Percentiles rank a stretch among this genome's conserved stretches.
These are phyloP conservation scores for Chrysochloris asiatica DNA, from an alignment of 2,113 vertebrate genomes.

Conservation along the genomic window DNA sequence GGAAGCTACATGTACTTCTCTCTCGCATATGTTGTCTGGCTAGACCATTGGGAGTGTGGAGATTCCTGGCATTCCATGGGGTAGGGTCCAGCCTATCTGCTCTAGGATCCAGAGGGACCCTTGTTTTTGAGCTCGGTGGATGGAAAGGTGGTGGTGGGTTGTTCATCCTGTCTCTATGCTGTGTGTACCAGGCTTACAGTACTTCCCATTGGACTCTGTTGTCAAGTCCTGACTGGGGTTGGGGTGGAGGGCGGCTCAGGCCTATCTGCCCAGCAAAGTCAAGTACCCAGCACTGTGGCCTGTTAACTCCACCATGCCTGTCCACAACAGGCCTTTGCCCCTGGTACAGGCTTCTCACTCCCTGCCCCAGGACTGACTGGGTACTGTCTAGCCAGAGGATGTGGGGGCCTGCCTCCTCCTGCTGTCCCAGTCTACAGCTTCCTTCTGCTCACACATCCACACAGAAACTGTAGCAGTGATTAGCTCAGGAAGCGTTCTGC, in stretches of 20 bases:
- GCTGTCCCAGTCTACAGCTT: not conserved
- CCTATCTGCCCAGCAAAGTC: not conserved
- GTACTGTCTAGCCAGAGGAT: not conserved
- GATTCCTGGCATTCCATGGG: not conserved
- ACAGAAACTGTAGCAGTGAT: conserved; percentile 33
- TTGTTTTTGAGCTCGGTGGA: not conserved
- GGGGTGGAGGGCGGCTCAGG: rapidly evolving
- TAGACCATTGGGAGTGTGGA: not conserved
- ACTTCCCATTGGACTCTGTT: not conserved
- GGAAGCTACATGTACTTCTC: not conserved
- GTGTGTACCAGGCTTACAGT: rapidly evolving
- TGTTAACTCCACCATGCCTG: not conserved
- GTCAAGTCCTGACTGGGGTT: not conserved
- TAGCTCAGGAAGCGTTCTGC: conserved; percentile 64
- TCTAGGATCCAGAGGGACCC: not conserved
- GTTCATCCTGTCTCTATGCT: not conserved
- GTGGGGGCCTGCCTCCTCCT: not conserved
- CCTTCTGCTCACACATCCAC: conserved; percentile 20
- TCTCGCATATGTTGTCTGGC: not conserved
- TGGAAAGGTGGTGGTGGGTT: not conserved
- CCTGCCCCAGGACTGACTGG: not conserved
- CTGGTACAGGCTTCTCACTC: not conserved
- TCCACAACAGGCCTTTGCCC: not conserved
- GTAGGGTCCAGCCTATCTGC: not conserved
- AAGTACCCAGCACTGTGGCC: not conserved